Evolutionary conservation across 2,888 invertebrate species (phyloP), one percentile per base, ranked within the genome.

Genomic region (Junonia oenone): DNA sequence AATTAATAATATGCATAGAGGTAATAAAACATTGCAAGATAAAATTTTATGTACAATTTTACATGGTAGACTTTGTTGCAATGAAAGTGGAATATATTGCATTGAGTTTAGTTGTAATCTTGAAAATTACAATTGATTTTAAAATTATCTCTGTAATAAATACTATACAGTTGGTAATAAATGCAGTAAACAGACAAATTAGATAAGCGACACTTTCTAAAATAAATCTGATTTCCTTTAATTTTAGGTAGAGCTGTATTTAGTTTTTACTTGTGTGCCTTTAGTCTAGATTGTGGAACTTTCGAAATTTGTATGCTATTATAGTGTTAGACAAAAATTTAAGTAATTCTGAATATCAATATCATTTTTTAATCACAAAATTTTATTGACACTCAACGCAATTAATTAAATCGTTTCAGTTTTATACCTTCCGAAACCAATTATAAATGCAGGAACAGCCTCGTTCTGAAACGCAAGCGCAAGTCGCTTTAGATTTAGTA

Each of bases 401-500:
- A 43, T 6, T 13, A 43, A 26, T 43, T 26, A 3, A 22, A 22
- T 38, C 38, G 8, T 22, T 22, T 43, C 26, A 43, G 26, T 22
- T 13, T 26, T n/a, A 26, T 22, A 43, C 2, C 22, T 43, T 17
- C 8, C n/a, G 14, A 43, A 43, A 43, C 43, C 6, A 17, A 29
- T 29, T 43, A 26, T 13, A 46, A 29, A 26, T 51, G 19, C 29
- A 51, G 14, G 33, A 47, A 46, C 19, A 52, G 27, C 8, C 22
- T 49, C 4, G 17, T 15, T 14, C 29, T 35, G 43, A 53, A 54
- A 45, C 22, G 14, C 14, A 50, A 49, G 31, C 22, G 19, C 19
- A 37, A 54, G 17, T 50, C 46, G 45, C 29, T 50, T 31, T 56
- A 40, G 40, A 55, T 58, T 31, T 45, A 55, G 45, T 27, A 33